phyloP scores from a whole-genome alignment of 2,113 vertebrate species.

The Mesocricetus auratus region DNA sequence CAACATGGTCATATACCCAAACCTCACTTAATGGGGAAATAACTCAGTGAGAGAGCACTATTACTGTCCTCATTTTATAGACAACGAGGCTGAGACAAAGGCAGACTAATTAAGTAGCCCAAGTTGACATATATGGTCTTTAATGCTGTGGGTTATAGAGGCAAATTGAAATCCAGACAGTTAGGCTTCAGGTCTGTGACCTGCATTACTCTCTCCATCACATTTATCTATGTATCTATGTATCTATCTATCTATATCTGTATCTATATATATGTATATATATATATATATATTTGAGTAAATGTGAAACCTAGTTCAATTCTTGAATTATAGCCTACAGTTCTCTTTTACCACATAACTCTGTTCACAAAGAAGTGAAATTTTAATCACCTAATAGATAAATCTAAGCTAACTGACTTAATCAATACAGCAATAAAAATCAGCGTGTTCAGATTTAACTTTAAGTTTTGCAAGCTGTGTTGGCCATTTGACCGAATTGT shows the following conservation, averaged over 20 bases:
- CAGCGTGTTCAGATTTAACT: background rate
- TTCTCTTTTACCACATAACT: background rate
- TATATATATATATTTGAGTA: background rate
- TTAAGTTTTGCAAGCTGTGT: background rate
- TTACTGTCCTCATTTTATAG: background rate
- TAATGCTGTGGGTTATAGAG: background rate
- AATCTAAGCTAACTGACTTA: constrained; percentile 9
- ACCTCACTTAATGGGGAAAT: background rate
- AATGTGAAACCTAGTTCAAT: background rate
- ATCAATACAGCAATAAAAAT: constrained; percentile 42
- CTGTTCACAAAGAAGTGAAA: background rate
- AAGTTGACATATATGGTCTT: background rate
- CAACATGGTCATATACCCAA: background rate
- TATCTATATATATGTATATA: too few relatives aligned
- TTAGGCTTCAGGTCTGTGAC: background rate
- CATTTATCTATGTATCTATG: background rate
- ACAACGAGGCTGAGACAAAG: background rate
- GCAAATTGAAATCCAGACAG: background rate
- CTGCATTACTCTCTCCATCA: background rate
- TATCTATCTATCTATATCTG: too few relatives aligned
- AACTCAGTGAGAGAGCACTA: background rate
- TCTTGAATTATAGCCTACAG: background rate
- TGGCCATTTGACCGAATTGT: constrained; percentile 4
- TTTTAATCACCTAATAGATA: constrained; percentile 39
- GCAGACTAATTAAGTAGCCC: background rate